Evolutionary conservation across 2,113 vertebrate species (phyloP).

Genomic region (Chlorodrepanis virens): DNA sequence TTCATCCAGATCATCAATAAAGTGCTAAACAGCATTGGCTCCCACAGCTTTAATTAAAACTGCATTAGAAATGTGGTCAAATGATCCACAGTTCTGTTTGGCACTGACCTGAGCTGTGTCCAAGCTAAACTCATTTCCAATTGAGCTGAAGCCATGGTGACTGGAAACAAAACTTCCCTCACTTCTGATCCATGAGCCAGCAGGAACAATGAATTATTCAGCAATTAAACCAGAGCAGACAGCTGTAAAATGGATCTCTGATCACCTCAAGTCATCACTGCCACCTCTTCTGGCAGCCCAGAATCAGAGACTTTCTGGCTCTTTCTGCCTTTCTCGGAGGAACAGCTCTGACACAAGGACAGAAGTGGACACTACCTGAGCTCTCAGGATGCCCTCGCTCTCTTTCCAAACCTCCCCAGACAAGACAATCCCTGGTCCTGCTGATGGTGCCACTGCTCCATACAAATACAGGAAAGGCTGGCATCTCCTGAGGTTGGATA

Average conservation of each 20-base stretch:
- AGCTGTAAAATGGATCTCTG: neutral
- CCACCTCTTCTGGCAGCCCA: neutral
- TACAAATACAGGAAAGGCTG: neutral
- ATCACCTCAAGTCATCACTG: neutral
- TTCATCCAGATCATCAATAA: neutral
- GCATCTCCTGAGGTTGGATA: neutral
- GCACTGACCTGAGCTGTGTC: neutral
- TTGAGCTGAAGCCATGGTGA: neutral
- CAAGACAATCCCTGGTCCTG: neutral
- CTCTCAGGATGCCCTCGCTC: neutral
- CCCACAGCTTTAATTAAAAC: neutral
- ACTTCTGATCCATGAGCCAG: neutral
- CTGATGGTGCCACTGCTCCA: neutral
- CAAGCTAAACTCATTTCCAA: neutral
- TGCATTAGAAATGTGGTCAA: neutral
- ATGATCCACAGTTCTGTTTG: neutral
- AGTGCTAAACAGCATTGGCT: neutral
- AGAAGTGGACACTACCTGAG: neutral
- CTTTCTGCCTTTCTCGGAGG: neutral
- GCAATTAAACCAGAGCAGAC: neutral
- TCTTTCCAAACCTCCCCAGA: neutral
- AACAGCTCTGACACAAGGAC: neutral
- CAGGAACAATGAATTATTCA: constrained; percentile 31
- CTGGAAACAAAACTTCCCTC: neutral
- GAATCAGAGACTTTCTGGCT: neutral